Conservation (phyloP, 2,888 invertebrate species). For the Leptarthrus brevirostris region DNA sequence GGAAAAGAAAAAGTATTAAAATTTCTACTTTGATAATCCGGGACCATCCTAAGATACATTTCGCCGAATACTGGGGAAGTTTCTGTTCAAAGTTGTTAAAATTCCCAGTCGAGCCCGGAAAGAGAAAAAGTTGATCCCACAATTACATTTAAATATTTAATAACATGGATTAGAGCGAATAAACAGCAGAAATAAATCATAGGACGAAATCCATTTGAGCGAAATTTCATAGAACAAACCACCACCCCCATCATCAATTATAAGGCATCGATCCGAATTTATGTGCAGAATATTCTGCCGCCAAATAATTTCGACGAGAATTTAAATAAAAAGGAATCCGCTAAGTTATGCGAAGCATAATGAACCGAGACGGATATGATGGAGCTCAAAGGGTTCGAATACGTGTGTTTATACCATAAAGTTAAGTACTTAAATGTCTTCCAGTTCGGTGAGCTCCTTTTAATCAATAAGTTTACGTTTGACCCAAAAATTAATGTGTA, state of each 20-base stretch:
- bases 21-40: constrained; percentile 5
- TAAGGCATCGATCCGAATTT: no score
- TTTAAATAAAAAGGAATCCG: neutral
- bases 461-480: constrained; percentile 40
- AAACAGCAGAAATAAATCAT: neutral
- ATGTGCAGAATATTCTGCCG: no score
- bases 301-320: neutral
- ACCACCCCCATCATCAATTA: no score
- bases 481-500: constrained; percentile 39
- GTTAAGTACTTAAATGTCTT: constrained; percentile 10
- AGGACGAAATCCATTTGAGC: constrained; percentile 1
- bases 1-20: constrained; percentile 5
- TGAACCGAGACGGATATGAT: neutral
- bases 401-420: constrained; percentile 10
- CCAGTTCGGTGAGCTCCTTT: constrained; percentile 29
- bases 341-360: neutral
- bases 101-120: neutral
- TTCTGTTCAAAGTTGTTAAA: neutral
- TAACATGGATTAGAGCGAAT: constrained; percentile 23
- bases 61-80: neutral
- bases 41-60: constrained; percentile 6
- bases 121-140: neutral
- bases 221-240: no score
- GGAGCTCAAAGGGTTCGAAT: neutral
- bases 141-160: constrained; percentile 25